Evolutionary conservation across 2,113 vertebrate species (phyloP).

Genomic region (Eptesicus fuscus): DNA sequence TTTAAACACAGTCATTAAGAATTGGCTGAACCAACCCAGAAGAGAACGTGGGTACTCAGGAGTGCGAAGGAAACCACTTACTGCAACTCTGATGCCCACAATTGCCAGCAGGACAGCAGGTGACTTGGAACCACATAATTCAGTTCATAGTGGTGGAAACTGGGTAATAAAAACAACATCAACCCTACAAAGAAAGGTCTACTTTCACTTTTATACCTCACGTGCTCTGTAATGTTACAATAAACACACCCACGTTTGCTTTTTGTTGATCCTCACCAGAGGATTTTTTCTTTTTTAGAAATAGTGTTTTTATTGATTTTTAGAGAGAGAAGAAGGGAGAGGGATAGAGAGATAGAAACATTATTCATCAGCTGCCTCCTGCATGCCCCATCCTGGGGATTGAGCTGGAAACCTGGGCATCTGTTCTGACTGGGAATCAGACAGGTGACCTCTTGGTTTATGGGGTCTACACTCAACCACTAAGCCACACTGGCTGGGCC

Average conservation of each 20-base stretch:
- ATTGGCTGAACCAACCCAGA: slow-evolving; percentile 47
- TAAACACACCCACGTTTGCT: neutral
- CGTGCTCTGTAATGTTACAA: neutral
- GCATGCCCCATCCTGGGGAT: too few species aligned
- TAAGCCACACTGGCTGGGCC: too few species aligned
- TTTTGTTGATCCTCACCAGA: too few species aligned
- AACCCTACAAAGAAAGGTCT: neutral
- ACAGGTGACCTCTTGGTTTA: too few species aligned
- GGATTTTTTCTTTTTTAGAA: too few species aligned
- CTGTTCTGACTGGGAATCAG: too few species aligned
- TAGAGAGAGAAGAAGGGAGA: too few species aligned
- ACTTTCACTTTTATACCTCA: neutral
- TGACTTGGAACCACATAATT: slow-evolving; percentile 18
- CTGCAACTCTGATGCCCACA: neutral
- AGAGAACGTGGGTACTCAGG: slow-evolving; percentile 54
- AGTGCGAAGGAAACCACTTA: slow-evolving; percentile 50
- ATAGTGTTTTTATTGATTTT: too few species aligned
- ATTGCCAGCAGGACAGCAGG: neutral
- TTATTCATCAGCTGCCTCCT: too few species aligned
- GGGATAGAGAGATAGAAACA: too few species aligned
- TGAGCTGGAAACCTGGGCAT: too few species aligned
- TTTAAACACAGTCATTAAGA: slow-evolving; percentile 69
- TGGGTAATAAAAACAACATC: neutral
- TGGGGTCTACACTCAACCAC: too few species aligned
- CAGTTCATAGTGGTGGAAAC: slow-evolving; percentile 19